Base-by-base conservation (phyloP, 2,113 vertebrate species). In the Echinops telfairi region DNA sequence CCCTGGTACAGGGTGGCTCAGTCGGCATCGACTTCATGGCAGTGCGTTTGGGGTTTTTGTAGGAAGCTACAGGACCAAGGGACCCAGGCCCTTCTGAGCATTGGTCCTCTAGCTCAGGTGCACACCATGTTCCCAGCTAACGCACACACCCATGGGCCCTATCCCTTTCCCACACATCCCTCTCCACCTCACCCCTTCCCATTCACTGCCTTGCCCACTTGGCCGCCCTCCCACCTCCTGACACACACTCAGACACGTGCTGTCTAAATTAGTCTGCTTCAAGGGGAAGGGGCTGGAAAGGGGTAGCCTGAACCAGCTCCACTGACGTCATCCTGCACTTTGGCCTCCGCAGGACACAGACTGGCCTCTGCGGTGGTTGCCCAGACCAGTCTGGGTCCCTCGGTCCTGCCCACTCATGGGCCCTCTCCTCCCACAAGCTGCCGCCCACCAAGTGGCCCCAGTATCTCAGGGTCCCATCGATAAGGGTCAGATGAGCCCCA, bases 401-500 rank as follows among this genome's bases (percentile, higher is more conserved):
- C 84, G 81, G 70, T 78, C 62, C 53, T 71, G 0, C 20, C 36
- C 31, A 33, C 62, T 38, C 31, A 36, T 38, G 64, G 36, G 57
- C 91, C 38, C 40, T 75, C 53, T 29, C 3, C 58, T 6, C 11
- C n/a, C 68, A 82, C 86, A 33, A 25, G 38, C 14, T 36, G 12
- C 57, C 25, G n/a, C 83, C 20, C 84, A 80, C 80, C 60, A 60
- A 89, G 76, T 33, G 85, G 70, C 68, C 60, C 47, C n/a, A 17
- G 88, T 91, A 92, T 92, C 82, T 95, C 88, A 80, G 68, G 47
- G 12, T 53, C 57, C 81, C 91, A 77, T 93, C 90, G 77, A 88
- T 83, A 79, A 76, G 0, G 7, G 14, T 5, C 33, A 9, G 29
- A 15, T 22, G 71, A 40, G 27, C 29, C 60, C 90, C n/a, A 40